These are phyloP conservation scores for Malurus alboscapulatus DNA, from an alignment of 2,113 vertebrate species.

Conservation along the genomic window DNA sequence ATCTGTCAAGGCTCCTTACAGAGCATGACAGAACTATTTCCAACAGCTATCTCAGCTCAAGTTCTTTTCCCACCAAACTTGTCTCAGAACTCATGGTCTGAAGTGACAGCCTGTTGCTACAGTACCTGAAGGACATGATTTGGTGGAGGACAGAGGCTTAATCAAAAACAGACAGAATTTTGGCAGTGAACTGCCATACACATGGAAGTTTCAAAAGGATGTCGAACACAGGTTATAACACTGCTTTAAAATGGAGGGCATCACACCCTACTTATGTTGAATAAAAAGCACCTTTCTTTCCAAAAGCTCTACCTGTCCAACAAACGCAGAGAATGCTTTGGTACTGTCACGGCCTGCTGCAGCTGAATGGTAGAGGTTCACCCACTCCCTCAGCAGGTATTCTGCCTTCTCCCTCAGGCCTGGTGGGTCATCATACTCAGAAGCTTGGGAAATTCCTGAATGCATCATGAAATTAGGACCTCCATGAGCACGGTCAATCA, in stretches of 20 bases:
- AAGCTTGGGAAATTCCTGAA: constrained; percentile 97
- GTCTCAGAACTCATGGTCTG: not conserved
- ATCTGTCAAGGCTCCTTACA: not conserved
- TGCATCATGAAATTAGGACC: constrained; percentile 99
- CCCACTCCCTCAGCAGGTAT: constrained; percentile 97
- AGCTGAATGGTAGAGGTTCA: constrained; percentile 98
- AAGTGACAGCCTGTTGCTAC: not conserved
- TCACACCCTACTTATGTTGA: constrained; percentile 78
- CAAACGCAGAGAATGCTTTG: constrained; percentile 99
- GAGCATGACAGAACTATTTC: not conserved
- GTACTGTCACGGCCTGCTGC: constrained; percentile 97
- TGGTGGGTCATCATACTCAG: constrained; percentile 96
- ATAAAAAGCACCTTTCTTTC: constrained; percentile 86
- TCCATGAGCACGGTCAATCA: constrained; percentile 97
- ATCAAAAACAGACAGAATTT: not conserved
- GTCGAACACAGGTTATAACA: constrained; percentile 57
- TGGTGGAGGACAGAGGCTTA: not conserved
- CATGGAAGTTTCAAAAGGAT: constrained; percentile 1
- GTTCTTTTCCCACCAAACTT: not conserved
- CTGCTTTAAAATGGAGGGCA: constrained; percentile 64
- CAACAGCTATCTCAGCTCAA: not conserved
- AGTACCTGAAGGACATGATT: not conserved
- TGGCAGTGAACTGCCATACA: not conserved
- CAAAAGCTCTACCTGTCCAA: constrained; percentile 94
- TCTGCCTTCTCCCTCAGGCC: constrained; percentile 97